Evolutionary conservation across 1,140 invertebrate species (phyloP).

Genomic region (Drosophila gunungcola): DNA sequence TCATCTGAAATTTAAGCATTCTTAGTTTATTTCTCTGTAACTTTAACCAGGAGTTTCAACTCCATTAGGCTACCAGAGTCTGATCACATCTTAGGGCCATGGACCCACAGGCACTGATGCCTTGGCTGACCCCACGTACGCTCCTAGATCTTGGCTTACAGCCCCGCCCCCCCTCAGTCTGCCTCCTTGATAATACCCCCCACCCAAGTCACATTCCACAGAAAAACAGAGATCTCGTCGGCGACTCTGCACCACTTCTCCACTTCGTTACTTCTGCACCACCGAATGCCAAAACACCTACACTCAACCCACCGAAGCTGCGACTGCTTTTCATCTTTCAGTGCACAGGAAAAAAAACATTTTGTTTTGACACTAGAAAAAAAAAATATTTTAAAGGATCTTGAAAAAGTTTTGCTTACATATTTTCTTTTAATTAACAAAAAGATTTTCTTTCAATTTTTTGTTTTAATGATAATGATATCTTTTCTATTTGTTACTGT

Average conservation of each 20-base stretch:
- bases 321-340: slow-evolving; percentile 42
- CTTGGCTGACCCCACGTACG: slow-evolving; percentile 74
- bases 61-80: slow-evolving; percentile 52
- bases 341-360: slow-evolving; percentile 2
- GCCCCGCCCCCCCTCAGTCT: background rate
- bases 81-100: slow-evolving; percentile 54
- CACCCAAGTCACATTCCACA: slow-evolving; percentile 67
- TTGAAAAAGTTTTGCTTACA: background rate
- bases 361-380: background rate
- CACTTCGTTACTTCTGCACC: slow-evolving; percentile 21
- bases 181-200: slow-evolving; percentile 13
- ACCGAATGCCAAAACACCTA: slow-evolving; percentile 78
- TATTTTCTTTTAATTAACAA: background rate
- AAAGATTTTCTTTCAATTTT: background rate
- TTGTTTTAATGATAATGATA: background rate
- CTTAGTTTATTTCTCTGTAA: slow-evolving; percentile 35
- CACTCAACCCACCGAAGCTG: slow-evolving; percentile 56
- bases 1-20: background rate
- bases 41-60: slow-evolving; percentile 40
- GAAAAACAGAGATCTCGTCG: slow-evolving; percentile 29
- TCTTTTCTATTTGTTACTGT: slow-evolving; percentile 1
- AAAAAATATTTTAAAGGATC: background rate
- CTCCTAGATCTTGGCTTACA: slow-evolving; percentile 32
- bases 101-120: slow-evolving; percentile 47
- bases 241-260: slow-evolving; percentile 16